Conservation (phyloP, 1,140 invertebrate species). For the Dreissena polymorpha region DNA sequence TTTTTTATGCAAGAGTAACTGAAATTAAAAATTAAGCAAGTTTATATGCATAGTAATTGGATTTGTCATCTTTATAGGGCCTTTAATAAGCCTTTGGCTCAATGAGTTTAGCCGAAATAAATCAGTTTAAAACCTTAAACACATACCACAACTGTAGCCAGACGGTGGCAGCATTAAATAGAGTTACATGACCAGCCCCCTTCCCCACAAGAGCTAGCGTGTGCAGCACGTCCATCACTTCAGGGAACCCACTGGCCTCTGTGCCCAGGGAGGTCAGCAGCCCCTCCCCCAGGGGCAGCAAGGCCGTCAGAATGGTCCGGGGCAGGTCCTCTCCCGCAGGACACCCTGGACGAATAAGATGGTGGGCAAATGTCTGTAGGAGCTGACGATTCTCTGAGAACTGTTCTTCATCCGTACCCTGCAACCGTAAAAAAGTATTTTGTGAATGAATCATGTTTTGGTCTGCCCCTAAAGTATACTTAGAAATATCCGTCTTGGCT, state of each 20-base stretch:
- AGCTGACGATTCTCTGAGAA: conserved; percentile 87
- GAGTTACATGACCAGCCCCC: conserved; percentile 86
- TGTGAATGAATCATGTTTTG: neutral
- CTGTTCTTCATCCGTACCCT: conserved; percentile 70
- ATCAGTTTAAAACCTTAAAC: too few relatives aligned
- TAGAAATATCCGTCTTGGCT: too few relatives aligned
- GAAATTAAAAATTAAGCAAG: too few relatives aligned
- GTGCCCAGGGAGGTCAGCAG: conserved; percentile 83
- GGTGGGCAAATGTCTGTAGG: conserved; percentile 86
- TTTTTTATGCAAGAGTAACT: too few relatives aligned
- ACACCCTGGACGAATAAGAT: conserved; percentile 85
- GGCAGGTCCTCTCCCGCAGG: conserved; percentile 85
- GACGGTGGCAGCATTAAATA: conserved; percentile 89
- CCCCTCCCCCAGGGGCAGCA: conserved; percentile 88
- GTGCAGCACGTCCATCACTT: conserved; percentile 89
- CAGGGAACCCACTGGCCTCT: conserved; percentile 88
- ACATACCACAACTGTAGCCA: conserved; percentile 86
- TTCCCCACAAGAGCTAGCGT: conserved; percentile 91
- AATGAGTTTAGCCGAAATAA: too few relatives aligned
- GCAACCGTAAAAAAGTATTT: neutral
- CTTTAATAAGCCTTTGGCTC: too few relatives aligned
- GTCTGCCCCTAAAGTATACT: too few relatives aligned
- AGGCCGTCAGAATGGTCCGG: conserved; percentile 86
- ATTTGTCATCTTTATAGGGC: too few relatives aligned
- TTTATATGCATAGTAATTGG: too few relatives aligned